Evolutionary conservation across 2,797 vertebrate species (phyloP), one percentile per base, ranked within the genome.

Genomic region (Cyclopterus lumpus): DNA sequence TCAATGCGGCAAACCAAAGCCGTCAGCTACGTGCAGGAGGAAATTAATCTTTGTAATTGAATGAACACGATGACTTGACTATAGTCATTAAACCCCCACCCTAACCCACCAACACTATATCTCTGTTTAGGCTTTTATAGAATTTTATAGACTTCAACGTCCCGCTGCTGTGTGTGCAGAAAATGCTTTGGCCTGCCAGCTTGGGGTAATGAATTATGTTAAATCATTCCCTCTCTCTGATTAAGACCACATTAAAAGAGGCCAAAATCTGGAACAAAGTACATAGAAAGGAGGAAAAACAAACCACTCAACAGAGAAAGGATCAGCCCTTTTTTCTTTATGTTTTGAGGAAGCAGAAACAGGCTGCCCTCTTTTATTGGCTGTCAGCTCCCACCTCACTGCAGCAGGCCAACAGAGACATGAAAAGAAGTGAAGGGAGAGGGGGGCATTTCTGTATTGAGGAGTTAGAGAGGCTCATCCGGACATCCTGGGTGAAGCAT

Each of bases 291-390:
- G 88, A 88, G 80, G 85, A 88, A 93, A 93, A 94, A 94, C 93
- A 94, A 94, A 93, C 91, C 92, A 87, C 90, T 94, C 90, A 66
- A 89, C 78, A 48, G 59, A 88, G 87, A 92, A 91, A 88, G 71
- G 85, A 84, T 84, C 71, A 42, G 75, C 77, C 69, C 67, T 75
- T 68, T 71, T 86, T 73, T 85, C n/a, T 84, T 67, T 54, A 49
- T 80, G 79, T 79, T 86, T 78, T 36, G 61, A 73, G 75, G 65
- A 74, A 88, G 76, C 40, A 71, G 66, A 89, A 89, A 88, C 80
- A 91, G 81, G 66, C 89, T 88, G 84, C 81, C 88, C 89, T n/a
- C n/a, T 87, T 93, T 93, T 92, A 91, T 83, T 86, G 24, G 88
- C 83, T 90, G 82, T 89, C 82, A 83, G 73, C 86, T 89, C 79